These are phyloP conservation scores for Oophaga pumilio DNA, from an alignment of 2,113 vertebrate genomes.

Conservation along the genomic window DNA sequence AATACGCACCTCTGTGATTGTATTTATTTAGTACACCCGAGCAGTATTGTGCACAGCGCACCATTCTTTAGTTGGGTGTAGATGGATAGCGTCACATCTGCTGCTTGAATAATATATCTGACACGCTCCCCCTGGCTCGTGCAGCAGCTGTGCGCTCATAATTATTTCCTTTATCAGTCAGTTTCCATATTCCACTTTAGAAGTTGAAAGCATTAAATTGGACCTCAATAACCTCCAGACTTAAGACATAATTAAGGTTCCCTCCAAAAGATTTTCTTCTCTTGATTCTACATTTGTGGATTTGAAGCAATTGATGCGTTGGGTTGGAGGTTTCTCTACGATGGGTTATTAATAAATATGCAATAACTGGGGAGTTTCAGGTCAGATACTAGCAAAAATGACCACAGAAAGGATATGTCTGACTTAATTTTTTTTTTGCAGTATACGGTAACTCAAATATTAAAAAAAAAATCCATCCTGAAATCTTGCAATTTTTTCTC, in stretches of 20 bases:
- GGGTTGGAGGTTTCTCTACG: not conserved
- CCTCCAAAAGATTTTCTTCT: not conserved
- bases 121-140: slow-evolving; percentile 67
- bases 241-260: slow-evolving; percentile 6
- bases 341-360: not conserved
- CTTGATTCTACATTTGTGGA: not conserved
- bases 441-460: no score
- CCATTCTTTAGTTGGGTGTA: slow-evolving; percentile 10
- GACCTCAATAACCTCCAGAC: slow-evolving; percentile 61
- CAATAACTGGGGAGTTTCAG: not conserved
- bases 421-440: no score
- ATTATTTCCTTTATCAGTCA: slow-evolving; percentile 71
- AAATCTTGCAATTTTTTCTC: no score
- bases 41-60: not conserved
- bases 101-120: slow-evolving; percentile 68
- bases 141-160: slow-evolving; percentile 70
- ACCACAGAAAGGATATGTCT: not conserved
- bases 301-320: not conserved
- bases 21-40: slow-evolving; percentile 7
- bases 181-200: slow-evolving; percentile 62
- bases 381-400: not conserved
- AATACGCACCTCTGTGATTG: not conserved
- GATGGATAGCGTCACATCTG: slow-evolving; percentile 64
- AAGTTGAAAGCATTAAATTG: slow-evolving; percentile 62
- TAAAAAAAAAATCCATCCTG: no score